Base-by-base conservation (phyloP, 2,797 vertebrate genomes). In the Brotula barbata region DNA sequence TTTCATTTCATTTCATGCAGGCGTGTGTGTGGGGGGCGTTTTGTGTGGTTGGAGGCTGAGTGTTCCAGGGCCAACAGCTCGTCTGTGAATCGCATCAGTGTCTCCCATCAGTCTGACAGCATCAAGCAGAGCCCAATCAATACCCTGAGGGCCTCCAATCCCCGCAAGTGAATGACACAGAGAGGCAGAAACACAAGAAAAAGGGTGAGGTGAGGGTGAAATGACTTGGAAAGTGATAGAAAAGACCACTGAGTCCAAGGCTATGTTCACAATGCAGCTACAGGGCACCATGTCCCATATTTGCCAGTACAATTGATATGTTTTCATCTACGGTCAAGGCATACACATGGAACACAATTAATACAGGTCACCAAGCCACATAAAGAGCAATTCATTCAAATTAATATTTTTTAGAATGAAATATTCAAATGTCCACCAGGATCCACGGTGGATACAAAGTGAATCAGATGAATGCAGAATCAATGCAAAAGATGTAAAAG, bases 31-130 rank as follows among this genome's bases (percentile, higher is more conserved):
- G 20, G 31, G 51, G 40, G 66, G 19, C n/a, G 54, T 49, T 19
- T 53, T 44, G 47, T 57, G 63, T 64, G 56, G 44, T 71, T 75
- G 50, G 58, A 76, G 59, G 71, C 73, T 73, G 53, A 72, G 61
- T 75, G 75, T 54, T 69, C 49, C 48, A 48, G 37, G 78, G 64
- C 73, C 31, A 57, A 59, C 78, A 75, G 78, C 70, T 76, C 64
- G 62, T 81, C 85, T 84, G 74, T 83, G 86, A 83, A 84, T 87
- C 83, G 81, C 81, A 83, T n/a, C n/a, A n/a, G n/a, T 85, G 78
- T 80, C 83, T 83, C 74, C 79, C 67, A 77, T 86, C 79, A 86
- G 75, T 81, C 73, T 86, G 81, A 87, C 83, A 83, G 84, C 74
- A 82, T 84, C 78, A 86, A 85, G 78, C 63, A 36, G 43, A 64